Evolutionary conservation across 2,888 invertebrate species (phyloP).

Genomic region (Holacanthella duospinosa): DNA sequence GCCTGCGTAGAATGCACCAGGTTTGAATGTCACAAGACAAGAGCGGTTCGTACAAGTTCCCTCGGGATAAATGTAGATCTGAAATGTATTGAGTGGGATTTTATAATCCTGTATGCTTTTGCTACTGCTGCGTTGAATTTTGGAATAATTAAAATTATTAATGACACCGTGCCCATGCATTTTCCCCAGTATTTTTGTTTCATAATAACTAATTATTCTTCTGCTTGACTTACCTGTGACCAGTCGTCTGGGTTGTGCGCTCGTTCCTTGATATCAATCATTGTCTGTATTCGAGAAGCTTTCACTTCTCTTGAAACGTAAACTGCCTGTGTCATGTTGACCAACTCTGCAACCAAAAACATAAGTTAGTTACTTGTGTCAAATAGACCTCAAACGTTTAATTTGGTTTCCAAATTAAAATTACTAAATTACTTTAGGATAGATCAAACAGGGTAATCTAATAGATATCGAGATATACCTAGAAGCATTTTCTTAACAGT

Average conservation of each 20-base stretch:
- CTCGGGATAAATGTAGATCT: slow-evolving; percentile 53
- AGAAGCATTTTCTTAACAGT: too few relatives aligned
- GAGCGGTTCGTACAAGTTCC: slow-evolving; percentile 92
- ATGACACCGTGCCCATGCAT: too few relatives aligned
- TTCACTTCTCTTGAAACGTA: slow-evolving; percentile 89
- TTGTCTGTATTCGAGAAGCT: slow-evolving; percentile 78
- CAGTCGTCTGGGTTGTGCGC: slow-evolving; percentile 74
- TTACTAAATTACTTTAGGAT: too few relatives aligned
- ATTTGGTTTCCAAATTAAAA: too few relatives aligned
- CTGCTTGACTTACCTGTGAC: slow-evolving; percentile 64
- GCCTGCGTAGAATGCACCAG: slow-evolving; percentile 86
- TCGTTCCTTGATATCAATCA: slow-evolving; percentile 73
- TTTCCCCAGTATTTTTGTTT: neutral
- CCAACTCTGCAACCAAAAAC: slow-evolving; percentile 58
- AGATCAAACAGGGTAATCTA: neutral
- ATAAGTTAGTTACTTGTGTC: neutral
- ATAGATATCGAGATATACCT: too few relatives aligned
- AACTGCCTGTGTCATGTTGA: slow-evolving; percentile 88
- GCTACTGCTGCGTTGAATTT: neutral
- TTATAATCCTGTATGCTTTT: neutral
- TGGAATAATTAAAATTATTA: slow-evolving; percentile 3
- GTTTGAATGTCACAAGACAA: slow-evolving; percentile 51
- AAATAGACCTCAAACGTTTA: too few relatives aligned
- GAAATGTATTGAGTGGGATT: neutral
- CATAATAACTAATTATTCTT: neutral